phyloP scores from a whole-genome alignment of 2,113 vertebrate genomes.

The Melanotaenia duboulayi region DNA sequence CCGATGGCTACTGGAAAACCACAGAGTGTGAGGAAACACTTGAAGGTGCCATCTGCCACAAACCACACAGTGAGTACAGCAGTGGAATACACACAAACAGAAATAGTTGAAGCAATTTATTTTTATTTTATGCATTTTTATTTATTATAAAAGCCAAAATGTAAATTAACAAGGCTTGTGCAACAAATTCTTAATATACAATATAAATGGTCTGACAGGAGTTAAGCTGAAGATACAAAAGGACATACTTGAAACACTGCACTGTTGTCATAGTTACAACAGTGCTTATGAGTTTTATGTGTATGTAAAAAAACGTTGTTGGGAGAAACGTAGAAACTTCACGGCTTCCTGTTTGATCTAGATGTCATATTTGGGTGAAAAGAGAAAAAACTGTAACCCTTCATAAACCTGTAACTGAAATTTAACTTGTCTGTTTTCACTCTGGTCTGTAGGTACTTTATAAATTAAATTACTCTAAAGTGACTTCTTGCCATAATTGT shows the following conservation, averaged over 20 bases:
- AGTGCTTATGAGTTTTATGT: not conserved
- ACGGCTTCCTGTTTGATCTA: not conserved
- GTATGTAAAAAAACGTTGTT: not conserved
- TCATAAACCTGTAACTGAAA: no score
- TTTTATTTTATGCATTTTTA: no score
- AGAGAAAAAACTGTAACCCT: no score
- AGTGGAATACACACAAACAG: not conserved
- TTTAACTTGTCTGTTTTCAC: no score
- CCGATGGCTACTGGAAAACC: conserved; percentile 94
- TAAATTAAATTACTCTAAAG: no score
- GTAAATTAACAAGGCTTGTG: not conserved
- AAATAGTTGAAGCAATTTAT: no score
- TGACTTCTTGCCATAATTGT: no score
- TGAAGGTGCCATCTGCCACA: conserved; percentile 89
- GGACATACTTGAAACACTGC: not conserved
- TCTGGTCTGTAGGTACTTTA: no score
- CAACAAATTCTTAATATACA: not conserved
- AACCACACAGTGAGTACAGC: conserved; percentile 82
- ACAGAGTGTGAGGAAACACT: conserved; percentile 84
- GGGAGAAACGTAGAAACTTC: not conserved
- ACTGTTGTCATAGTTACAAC: not conserved
- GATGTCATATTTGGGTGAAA: not conserved
- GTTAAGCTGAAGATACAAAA: not conserved
- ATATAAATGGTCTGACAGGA: not conserved
- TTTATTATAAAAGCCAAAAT: no score